These are phyloP conservation scores for Cataglyphis livida DNA, from an alignment of 2,888 invertebrate genomes.

Conservation along the genomic window DNA sequence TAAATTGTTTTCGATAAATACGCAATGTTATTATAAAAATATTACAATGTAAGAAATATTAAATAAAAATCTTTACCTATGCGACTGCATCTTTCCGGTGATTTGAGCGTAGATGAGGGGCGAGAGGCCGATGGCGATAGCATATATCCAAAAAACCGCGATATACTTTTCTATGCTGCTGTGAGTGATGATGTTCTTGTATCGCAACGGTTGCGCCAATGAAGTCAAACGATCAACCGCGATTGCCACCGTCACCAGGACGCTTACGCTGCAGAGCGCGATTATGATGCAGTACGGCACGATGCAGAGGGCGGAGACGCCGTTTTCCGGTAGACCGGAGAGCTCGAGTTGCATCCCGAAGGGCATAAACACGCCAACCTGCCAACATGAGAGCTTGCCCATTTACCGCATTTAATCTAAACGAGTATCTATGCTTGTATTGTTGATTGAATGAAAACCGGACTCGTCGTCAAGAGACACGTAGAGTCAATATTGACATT, in stretches of 20 bases:
- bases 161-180: conserved; percentile 88
- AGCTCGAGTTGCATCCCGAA: conserved; percentile 88
- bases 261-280: conserved; percentile 88
- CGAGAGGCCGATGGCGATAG: conserved; percentile 87
- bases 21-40: not conserved
- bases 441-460: not conserved
- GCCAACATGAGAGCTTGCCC: conserved; percentile 54
- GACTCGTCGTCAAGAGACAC: not conserved
- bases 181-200: conserved; percentile 89
- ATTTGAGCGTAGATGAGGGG: conserved; percentile 86
- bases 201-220: conserved; percentile 88
- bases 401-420: conserved; percentile 6
- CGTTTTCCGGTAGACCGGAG: conserved; percentile 85
- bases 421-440: not conserved
- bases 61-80: conserved; percentile 72
- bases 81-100: conserved; percentile 78
- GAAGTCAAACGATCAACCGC: conserved; percentile 89
- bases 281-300: conserved; percentile 88
- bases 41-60: not conserved
- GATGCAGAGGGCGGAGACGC: conserved; percentile 86
- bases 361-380: conserved; percentile 87
- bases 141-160: conserved; percentile 88
- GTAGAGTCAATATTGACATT: not conserved
- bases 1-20: not conserved
- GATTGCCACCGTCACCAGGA: conserved; percentile 88